Percentiles rank a stretch among this genome's conserved stretches.
phyloP scores from a whole-genome alignment of 1,140 invertebrate genomes.

The Caenorhabditis latens region DNA sequence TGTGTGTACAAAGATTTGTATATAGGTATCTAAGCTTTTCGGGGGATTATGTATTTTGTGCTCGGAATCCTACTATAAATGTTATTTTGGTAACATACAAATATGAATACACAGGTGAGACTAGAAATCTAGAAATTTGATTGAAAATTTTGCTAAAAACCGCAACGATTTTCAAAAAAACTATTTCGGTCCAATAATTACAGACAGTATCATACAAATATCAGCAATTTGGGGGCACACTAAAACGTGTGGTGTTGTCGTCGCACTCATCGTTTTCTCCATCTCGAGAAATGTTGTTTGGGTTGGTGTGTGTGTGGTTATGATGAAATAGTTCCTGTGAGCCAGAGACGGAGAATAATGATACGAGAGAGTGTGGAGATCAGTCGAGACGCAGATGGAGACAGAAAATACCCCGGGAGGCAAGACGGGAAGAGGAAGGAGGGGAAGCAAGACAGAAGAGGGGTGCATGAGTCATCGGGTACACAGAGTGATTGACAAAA shows the following conservation, averaged over 20 bases:
- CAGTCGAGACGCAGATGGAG: background rate
- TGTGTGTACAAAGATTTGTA: too few species aligned
- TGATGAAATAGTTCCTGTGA: background rate
- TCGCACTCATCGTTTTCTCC: background rate
- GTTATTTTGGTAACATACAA: too few species aligned
- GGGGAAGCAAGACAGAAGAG: background rate
- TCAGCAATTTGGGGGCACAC: background rate
- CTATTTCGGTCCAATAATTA: too few species aligned
- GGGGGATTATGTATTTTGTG: too few species aligned
- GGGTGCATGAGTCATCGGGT: background rate
- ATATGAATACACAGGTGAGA: too few species aligned
- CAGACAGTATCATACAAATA: too few species aligned
- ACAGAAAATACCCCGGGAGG: background rate
- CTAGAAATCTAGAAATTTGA: too few species aligned
- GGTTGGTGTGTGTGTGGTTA: background rate
- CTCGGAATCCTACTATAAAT: too few species aligned
- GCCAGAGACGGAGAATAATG: constrained; percentile 4
- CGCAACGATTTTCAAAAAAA: too few species aligned
- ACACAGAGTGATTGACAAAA: background rate
- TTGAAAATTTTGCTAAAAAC: too few species aligned
- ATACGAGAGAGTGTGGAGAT: constrained; percentile 4
- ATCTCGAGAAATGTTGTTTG: background rate
- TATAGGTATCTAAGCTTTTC: too few species aligned
- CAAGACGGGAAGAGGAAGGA: background rate
- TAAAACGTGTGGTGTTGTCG: background rate